phyloP scores from a whole-genome alignment of 2,888 invertebrate genomes.

The Drosophila merina region DNA sequence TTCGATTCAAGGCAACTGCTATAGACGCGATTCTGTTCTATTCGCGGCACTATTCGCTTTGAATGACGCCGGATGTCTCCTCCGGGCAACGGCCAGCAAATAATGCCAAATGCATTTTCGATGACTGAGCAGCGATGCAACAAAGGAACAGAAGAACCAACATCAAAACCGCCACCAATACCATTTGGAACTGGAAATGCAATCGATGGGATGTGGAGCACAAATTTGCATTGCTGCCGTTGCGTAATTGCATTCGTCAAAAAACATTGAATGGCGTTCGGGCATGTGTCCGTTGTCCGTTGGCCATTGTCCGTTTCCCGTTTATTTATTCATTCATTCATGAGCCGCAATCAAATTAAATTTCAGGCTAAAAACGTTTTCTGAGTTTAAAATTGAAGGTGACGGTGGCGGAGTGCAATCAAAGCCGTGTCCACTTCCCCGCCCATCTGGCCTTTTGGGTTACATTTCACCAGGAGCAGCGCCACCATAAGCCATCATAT shows the following conservation, averaged over 20 bases:
- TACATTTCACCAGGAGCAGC: conserved; percentile 19
- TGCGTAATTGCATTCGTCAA: conserved; percentile 68
- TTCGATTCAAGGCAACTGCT: conserved; percentile 40
- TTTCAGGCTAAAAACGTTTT: conserved; percentile 39
- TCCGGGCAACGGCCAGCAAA: conserved; percentile 53
- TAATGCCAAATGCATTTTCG: conserved; percentile 6
- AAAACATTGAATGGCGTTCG: conserved; percentile 42
- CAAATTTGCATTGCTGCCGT: conserved; percentile 50
- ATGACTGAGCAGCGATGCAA: conserved; percentile 5
- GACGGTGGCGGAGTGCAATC: conserved; percentile 15
- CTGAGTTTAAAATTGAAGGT: conserved; percentile 12
- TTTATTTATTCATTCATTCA: conserved; percentile 29
- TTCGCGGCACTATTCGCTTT: conserved; percentile 33
- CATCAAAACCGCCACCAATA: conserved; percentile 9
- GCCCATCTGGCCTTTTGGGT: conserved; percentile 9
- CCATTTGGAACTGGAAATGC: conserved; percentile 15
- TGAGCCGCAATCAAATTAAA: conserved; percentile 47
- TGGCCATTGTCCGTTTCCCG: conserved; percentile 12
- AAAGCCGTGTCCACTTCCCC: conserved; percentile 1
- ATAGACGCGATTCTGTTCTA: conserved; percentile 50
- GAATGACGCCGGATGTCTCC: conserved; percentile 42
- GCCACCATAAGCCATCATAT: conserved; percentile 43
- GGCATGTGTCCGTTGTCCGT: conserved; percentile 21
- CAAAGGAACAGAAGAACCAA: neutral
- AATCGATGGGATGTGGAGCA: conserved; percentile 20